These are phyloP conservation scores for Petrocephalus sullivani DNA, from an alignment of 2,797 vertebrate species.

Conservation along the genomic window DNA sequence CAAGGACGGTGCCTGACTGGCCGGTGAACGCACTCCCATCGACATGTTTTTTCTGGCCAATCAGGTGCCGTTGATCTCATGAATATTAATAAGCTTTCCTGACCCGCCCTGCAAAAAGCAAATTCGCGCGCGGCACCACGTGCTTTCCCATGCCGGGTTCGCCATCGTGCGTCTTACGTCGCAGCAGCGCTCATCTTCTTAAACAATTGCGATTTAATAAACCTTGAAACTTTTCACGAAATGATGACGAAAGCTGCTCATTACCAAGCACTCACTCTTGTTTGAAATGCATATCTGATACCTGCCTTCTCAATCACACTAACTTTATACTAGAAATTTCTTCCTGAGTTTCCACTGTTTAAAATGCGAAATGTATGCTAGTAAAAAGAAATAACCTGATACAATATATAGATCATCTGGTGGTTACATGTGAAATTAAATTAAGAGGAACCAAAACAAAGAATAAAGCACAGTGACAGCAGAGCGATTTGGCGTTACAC, in stretches of 20 bases:
- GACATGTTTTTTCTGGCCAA: too few relatives aligned
- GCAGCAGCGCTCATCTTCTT: not conserved
- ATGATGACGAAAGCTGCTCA: not conserved
- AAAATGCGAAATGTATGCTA: not conserved
- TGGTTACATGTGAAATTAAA: not conserved
- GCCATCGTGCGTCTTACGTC: not conserved
- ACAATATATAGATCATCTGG: not conserved
- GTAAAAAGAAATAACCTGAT: not conserved
- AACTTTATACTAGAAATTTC: not conserved
- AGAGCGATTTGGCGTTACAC: not conserved
- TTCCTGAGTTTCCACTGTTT: not conserved
- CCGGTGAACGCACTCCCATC: too few relatives aligned
- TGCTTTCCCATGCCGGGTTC: not conserved
- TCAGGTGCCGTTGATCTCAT: too few relatives aligned
- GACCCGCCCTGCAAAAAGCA: too few relatives aligned
- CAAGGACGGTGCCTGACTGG: too few relatives aligned
- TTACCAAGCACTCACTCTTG: not conserved
- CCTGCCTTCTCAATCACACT: not conserved
- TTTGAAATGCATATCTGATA: not conserved
- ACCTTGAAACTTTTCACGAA: not conserved
- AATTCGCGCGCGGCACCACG: not conserved
- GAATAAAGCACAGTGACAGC: not conserved
- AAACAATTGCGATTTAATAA: not conserved
- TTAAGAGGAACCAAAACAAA: not conserved
- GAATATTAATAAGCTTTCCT: too few relatives aligned